Conservation (phyloP, 2,888 invertebrate species). For the Mystacides longicornis region DNA sequence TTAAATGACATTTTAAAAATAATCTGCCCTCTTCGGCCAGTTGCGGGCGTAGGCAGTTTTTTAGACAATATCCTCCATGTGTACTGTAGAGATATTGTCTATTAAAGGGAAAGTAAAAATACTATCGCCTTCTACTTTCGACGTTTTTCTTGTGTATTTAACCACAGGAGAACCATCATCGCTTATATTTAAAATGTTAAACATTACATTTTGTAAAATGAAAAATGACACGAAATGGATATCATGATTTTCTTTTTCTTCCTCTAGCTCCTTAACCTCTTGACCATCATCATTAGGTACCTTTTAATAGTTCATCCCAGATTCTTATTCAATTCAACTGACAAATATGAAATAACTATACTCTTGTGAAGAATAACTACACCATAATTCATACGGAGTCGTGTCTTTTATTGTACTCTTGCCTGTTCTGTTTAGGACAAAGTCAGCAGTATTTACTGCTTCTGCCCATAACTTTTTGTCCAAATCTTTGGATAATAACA, state of each 20-base stretch:
- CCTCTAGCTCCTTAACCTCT: conserved; percentile 14
- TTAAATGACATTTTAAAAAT: conserved; percentile 22
- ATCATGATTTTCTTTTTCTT: conserved; percentile 13
- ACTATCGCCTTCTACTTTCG: conserved; percentile 18
- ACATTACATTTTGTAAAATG: conserved; percentile 4
- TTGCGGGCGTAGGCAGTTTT: conserved; percentile 17
- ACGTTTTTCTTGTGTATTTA: conserved; percentile 19
- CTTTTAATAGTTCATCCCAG: conserved; percentile 4
- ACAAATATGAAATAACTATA: too few relatives aligned
- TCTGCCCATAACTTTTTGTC: too few relatives aligned
- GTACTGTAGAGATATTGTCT: conserved; percentile 18
- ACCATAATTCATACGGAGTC: too few relatives aligned
- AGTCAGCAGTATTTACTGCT: too few relatives aligned
- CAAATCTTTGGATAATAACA: too few relatives aligned
- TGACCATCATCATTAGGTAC: conserved; percentile 10
- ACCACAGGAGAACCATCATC: conserved; percentile 17
- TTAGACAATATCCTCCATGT: conserved; percentile 17
- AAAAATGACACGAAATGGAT: background rate
- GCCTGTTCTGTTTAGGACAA: too few relatives aligned
- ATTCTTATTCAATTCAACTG: too few relatives aligned
- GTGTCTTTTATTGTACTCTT: too few relatives aligned
- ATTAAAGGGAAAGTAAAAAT: conserved; percentile 17
- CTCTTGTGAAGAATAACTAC: too few relatives aligned
- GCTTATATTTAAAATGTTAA: conserved; percentile 16
- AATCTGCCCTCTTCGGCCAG: conserved; percentile 20